Evolutionary conservation across 2,888 invertebrate genomes (phyloP).

Genomic region (Drosophila stalkeri): DNA sequence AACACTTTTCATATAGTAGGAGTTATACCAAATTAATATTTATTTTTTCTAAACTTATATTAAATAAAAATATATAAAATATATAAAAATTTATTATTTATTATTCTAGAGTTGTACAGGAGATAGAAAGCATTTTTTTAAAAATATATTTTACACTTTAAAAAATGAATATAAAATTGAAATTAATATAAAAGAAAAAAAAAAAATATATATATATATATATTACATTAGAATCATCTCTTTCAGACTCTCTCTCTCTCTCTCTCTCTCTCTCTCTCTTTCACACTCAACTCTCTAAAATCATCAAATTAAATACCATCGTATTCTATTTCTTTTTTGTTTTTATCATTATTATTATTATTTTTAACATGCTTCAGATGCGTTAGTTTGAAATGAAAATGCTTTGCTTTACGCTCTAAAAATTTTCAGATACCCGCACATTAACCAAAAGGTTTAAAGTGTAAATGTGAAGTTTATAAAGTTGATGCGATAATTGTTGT

Average conservation of each 20-base stretch:
- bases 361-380: slow-evolving; percentile 67
- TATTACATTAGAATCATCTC: background rate
- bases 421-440: slow-evolving; percentile 48
- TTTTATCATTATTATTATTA: slow-evolving; percentile 1
- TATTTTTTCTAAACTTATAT: no score
- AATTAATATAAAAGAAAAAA: no score
- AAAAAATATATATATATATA: no score
- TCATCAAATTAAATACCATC: slow-evolving; percentile 14
- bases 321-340: background rate
- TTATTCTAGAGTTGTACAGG: no score
- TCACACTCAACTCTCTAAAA: slow-evolving; percentile 20
- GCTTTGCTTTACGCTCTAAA: slow-evolving; percentile 70
- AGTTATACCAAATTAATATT: no score
- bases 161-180: no score
- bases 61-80: no score
- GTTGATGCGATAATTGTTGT: slow-evolving; percentile 66
- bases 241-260: background rate
- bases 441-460: slow-evolving; percentile 66
- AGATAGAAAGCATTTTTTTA: no score
- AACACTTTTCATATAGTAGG: no score
- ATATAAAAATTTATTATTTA: no score
- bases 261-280: background rate
- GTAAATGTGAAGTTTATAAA: slow-evolving; percentile 62
- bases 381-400: slow-evolving; percentile 49
- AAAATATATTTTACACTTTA: no score